Conservation (phyloP, 2,113 vertebrate genomes). For the Xiphophorus maculatus region DNA sequence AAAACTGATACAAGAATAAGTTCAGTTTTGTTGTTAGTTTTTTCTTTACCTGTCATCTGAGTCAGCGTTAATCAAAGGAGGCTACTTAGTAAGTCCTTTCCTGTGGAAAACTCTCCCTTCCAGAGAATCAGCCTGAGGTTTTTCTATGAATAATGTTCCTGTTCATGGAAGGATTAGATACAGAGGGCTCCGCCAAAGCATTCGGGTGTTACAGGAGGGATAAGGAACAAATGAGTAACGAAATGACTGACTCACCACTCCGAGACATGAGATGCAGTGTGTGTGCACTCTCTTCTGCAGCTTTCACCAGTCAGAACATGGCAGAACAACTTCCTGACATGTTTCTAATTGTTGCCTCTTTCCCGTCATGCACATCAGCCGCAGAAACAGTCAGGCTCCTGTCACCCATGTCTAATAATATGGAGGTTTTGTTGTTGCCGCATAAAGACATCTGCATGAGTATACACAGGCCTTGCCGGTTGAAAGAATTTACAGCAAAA, state of each 20-base stretch:
- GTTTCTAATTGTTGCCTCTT: constrained; percentile 68
- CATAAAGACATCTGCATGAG: constrained; percentile 22
- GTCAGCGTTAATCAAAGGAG: not conserved
- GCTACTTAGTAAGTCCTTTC: constrained; percentile 20
- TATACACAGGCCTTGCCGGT: constrained; percentile 14
- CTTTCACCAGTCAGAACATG: constrained; percentile 29
- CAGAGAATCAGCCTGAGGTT: constrained; percentile 36
- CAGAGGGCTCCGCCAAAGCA: constrained; percentile 56
- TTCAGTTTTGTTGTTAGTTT: not conserved
- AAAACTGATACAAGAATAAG: not conserved
- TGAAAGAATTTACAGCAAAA: constrained; percentile 8
- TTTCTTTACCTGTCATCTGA: not conserved
- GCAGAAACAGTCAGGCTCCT: constrained; percentile 61
- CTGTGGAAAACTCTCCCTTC: constrained; percentile 27
- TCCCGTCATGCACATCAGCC: constrained; percentile 48
- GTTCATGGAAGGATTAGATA: constrained; percentile 52
- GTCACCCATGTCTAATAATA: constrained; percentile 58
- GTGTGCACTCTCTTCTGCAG: constrained; percentile 15
- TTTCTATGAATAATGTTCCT: constrained; percentile 40
- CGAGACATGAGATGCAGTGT: constrained; percentile 29
- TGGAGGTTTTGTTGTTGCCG: constrained; percentile 28
- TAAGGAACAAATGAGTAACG: constrained; percentile 70
- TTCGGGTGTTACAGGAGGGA: constrained; percentile 58
- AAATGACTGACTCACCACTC: constrained; percentile 60
- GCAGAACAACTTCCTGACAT: constrained; percentile 50